A percentile compares a stretch with the other conserved stretches of the same genome.
These are phyloP conservation scores for Noctua comes DNA, from an alignment of 2,888 invertebrate genomes.

Conservation along the genomic window DNA sequence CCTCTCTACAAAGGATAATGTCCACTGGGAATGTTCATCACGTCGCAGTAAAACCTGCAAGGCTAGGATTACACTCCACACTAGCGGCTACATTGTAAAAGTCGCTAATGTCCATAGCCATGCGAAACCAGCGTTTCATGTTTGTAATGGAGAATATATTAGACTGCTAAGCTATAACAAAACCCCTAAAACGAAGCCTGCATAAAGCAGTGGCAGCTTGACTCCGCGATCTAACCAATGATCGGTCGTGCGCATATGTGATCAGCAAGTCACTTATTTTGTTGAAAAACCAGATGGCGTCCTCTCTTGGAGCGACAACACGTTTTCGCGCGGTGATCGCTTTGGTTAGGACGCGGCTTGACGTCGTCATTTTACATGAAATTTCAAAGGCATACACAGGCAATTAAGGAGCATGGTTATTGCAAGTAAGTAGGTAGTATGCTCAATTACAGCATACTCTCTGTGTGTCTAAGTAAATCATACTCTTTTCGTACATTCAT, in stretches of 20 bases:
- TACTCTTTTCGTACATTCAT: not conserved
- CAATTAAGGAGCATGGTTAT: not conserved
- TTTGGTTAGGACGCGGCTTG: not conserved
- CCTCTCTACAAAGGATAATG: constrained; percentile 3
- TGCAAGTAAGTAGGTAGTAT: not conserved
- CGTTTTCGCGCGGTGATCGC: not conserved
- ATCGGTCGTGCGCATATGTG: not conserved
- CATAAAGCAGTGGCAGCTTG: not conserved
- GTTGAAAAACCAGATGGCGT: not conserved
- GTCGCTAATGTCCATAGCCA: not conserved
- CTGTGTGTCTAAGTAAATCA: not conserved
- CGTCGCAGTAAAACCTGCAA: constrained; percentile 5
- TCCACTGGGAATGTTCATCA: constrained; percentile 10
- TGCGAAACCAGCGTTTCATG: not conserved
- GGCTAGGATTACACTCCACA: not conserved
- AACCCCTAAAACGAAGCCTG: not conserved
- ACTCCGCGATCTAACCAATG: not conserved
- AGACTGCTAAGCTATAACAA: not conserved
- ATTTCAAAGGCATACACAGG: not conserved
- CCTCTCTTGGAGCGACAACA: not conserved
- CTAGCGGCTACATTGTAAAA: constrained; percentile 4
- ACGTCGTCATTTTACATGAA: too few relatives aligned
- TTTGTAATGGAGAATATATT: not conserved
- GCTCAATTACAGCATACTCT: not conserved
- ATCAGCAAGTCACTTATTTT: not conserved